Evolutionary conservation across 2,888 invertebrate genomes (phyloP).

Genomic region (Sicus ferrugineus): DNA sequence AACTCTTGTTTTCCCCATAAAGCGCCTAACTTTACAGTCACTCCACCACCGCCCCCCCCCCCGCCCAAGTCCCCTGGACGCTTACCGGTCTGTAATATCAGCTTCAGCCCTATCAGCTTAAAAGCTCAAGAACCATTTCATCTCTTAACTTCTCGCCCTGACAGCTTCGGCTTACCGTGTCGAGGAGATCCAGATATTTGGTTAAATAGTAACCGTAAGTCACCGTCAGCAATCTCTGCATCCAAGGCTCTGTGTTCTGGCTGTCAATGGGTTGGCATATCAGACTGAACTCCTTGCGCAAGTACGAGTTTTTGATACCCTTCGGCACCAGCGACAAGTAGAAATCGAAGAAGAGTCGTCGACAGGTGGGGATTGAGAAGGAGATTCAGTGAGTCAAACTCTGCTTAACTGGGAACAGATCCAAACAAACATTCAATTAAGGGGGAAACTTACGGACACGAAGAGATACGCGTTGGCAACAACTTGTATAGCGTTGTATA

Average conservation of each 20-base stretch:
- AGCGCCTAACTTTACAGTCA: too few relatives aligned
- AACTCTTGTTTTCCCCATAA: too few relatives aligned
- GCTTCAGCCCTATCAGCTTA: background rate
- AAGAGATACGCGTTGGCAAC: slow-evolving; percentile 43
- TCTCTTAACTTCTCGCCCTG: too few relatives aligned
- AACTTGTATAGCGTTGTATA: slow-evolving; percentile 73
- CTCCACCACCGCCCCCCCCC: too few relatives aligned
- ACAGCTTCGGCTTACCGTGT: slow-evolving; percentile 69
- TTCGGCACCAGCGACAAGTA: slow-evolving; percentile 28
- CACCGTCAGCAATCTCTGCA: slow-evolving; percentile 64
- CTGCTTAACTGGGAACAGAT: too few relatives aligned
- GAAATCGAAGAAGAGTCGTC: background rate
- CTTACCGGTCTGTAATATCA: background rate
- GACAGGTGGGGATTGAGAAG: slow-evolving; percentile 7
- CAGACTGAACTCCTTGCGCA: slow-evolving; percentile 53
- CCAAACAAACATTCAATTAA: too few relatives aligned
- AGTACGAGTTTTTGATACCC: slow-evolving; percentile 48
- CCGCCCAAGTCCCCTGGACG: background rate
- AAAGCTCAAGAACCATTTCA: too few relatives aligned
- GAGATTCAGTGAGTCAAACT: background rate
- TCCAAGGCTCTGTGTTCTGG: slow-evolving; percentile 51
- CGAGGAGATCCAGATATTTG: slow-evolving; percentile 75
- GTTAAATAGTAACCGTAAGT: slow-evolving; percentile 74
- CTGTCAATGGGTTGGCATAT: slow-evolving; percentile 55
- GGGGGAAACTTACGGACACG: slow-evolving; percentile 42